phyloP scores from a whole-genome alignment of 2,113 vertebrate species.

The Struthio camelus region DNA sequence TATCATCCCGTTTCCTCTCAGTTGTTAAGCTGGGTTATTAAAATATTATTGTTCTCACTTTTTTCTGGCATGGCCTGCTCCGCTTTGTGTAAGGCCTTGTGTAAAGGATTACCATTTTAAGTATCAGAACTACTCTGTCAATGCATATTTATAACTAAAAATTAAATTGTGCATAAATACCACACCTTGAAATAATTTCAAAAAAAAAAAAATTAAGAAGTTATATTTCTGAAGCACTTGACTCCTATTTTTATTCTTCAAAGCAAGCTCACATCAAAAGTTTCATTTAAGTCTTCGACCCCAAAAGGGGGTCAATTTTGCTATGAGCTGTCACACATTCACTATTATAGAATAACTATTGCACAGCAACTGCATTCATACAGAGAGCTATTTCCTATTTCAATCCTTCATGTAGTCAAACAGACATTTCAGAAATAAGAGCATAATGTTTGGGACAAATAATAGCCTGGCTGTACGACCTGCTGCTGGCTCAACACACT shows the following conservation, averaged over 20 bases:
- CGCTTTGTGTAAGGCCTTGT: neutral
- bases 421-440: neutral
- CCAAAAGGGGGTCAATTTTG: neutral
- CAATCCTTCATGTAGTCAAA: neutral
- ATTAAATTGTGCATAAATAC: neutral
- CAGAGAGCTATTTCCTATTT: neutral
- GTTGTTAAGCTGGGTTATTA: neutral
- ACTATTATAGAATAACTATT: neutral
- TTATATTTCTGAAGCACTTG: neutral
- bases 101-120: neutral
- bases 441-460: neutral
- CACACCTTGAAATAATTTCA: neutral
- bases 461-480: fast-evolving
- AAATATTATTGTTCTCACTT: neutral
- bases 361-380: fast-evolving
- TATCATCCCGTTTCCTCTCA: neutral
- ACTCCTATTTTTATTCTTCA: neutral
- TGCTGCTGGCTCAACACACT: fast-evolving
- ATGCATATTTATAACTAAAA: neutral
- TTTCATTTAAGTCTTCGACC: neutral
- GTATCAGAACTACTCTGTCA: neutral
- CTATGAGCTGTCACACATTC: neutral
- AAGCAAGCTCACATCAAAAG: neutral
- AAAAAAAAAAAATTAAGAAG: neutral
- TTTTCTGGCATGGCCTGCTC: neutral